These are phyloP conservation scores for Tenthredo notha DNA, from an alignment of 2,888 invertebrate species.

Conservation along the genomic window DNA sequence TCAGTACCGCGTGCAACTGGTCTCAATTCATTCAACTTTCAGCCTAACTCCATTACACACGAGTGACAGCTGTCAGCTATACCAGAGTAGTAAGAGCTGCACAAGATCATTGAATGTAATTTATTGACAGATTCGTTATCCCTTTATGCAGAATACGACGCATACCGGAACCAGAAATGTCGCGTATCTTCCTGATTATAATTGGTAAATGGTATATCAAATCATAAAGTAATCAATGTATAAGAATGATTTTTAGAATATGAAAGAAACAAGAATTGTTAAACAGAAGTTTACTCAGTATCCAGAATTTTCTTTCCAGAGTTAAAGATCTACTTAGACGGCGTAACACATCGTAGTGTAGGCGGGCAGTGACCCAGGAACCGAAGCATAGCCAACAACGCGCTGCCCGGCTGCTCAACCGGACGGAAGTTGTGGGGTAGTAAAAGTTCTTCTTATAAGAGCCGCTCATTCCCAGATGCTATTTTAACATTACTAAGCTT, in stretches of 20 bases:
- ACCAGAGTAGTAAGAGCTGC: not conserved
- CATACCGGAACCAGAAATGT: not conserved
- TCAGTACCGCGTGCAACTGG: conserved; percentile 41
- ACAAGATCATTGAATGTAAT: conserved; percentile 10
- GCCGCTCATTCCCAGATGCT: conserved; percentile 23
- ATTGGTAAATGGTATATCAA: conserved; percentile 12
- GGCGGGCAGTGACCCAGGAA: conserved; percentile 52
- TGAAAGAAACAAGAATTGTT: not conserved
- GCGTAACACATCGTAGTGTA: conserved; percentile 47
- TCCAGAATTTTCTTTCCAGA: conserved; percentile 29
- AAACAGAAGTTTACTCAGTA: not conserved
- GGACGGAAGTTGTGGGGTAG: conserved; percentile 45
- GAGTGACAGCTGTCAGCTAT: conserved; percentile 42
- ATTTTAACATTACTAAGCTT: conserved; percentile 1
- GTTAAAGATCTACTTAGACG: conserved; percentile 31
- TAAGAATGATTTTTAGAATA: not conserved
- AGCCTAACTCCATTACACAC: conserved; percentile 22
- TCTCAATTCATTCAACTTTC: conserved; percentile 35
- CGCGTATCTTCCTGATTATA: not conserved
- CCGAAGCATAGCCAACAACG: conserved; percentile 46
- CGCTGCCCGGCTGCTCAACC: conserved; percentile 49
- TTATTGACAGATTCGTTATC: conserved; percentile 29
- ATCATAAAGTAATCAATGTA: not conserved
- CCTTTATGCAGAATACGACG: not conserved
- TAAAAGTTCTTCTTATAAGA: conserved; percentile 29